Evolutionary conservation across 2,113 vertebrate species (phyloP).

Genomic region (Baryphthengus martii): DNA sequence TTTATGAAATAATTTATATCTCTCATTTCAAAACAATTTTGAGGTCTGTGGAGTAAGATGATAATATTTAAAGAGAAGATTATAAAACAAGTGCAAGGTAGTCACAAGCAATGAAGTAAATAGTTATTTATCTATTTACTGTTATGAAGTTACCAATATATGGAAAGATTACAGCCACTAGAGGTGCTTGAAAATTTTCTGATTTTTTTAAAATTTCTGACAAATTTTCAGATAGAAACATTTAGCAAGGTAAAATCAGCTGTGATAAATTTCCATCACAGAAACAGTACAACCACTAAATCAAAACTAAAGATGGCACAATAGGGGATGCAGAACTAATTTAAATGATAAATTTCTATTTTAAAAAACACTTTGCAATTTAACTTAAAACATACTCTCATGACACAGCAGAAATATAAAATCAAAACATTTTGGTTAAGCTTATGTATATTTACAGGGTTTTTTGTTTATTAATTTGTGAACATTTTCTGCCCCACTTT

Average conservation of each 20-base stretch:
- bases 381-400: neutral
- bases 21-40: neutral
- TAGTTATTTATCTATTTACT: neutral
- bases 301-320: neutral
- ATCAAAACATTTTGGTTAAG: fast-evolving
- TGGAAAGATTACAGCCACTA: neutral
- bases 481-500: neutral
- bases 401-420: neutral
- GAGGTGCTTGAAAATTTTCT: neutral
- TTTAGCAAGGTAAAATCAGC: neutral
- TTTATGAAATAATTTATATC: neutral
- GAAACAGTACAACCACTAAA: neutral
- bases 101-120: neutral
- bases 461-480: neutral
- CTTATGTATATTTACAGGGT: neutral
- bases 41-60: neutral
- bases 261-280: neutral
- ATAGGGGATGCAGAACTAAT: neutral
- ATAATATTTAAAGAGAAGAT: neutral
- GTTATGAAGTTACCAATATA: neutral
- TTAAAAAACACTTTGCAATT: neutral
- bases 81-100: neutral
- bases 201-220: neutral
- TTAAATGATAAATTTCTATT: neutral
- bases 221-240: neutral